phyloP scores from a whole-genome alignment of 2,888 invertebrate species.

The Drepana falcataria region DNA sequence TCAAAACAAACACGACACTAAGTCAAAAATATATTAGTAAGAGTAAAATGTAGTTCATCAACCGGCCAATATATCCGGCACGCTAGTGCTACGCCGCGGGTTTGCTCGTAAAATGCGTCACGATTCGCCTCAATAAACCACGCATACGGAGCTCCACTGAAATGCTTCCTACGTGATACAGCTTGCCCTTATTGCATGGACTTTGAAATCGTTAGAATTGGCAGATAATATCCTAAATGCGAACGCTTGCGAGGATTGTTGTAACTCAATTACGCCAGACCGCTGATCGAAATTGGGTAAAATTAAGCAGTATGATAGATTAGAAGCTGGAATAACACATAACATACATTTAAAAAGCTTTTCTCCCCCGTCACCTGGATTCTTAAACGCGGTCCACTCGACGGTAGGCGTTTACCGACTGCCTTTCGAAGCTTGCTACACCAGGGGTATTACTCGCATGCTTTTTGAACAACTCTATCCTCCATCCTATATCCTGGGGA shows the following conservation, averaged over 20 bases:
- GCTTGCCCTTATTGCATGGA: slow-evolving; percentile 31
- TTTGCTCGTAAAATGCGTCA: slow-evolving; percentile 61
- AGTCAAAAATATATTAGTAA: not conserved
- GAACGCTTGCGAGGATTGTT: too few species aligned
- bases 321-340: too few species aligned
- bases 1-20: not conserved
- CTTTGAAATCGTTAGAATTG: slow-evolving; percentile 14
- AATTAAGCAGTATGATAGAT: too few species aligned
- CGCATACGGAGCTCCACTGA: slow-evolving; percentile 41
- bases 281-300: too few species aligned
- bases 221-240: not conserved
- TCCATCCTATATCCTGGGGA: not conserved
- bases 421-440: not conserved
- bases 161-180: slow-evolving; percentile 62
- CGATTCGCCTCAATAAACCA: slow-evolving; percentile 48
- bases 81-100: slow-evolving; percentile 27
- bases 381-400: not conserved
- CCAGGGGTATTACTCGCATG: not conserved
- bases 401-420: not conserved
- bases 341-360: too few species aligned
- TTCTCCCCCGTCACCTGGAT: too few species aligned
- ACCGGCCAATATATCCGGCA: slow-evolving; percentile 11
- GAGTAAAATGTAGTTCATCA: slow-evolving; percentile 24
- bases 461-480: not conserved
- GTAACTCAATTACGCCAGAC: too few species aligned